Conservation (phyloP, 2,113 vertebrate genomes). For the Caracal caracal region DNA sequence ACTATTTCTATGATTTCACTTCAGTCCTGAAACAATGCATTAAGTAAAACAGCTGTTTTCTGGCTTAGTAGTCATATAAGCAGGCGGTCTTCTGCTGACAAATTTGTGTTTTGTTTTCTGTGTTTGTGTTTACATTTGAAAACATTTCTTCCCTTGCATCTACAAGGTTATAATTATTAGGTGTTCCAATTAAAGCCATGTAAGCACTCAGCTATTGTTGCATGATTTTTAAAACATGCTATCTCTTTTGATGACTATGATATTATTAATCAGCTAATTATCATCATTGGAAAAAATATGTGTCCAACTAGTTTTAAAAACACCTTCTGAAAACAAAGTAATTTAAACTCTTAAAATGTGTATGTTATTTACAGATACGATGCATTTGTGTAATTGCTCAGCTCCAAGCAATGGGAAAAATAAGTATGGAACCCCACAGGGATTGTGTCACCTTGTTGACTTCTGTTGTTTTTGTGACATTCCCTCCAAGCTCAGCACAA, state of each 20-base stretch:
- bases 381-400: background rate
- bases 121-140: slow-evolving; percentile 80
- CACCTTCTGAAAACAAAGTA: slow-evolving; percentile 65
- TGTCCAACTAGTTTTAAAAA: slow-evolving; percentile 74
- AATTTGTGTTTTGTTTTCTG: slow-evolving; percentile 76
- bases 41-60: slow-evolving; percentile 36
- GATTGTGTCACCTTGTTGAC: slow-evolving; percentile 1
- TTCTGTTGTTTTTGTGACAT: slow-evolving; percentile 65
- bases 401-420: background rate
- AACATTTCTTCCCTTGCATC: slow-evolving; percentile 76
- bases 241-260: slow-evolving; percentile 73
- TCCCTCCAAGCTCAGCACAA: slow-evolving; percentile 70
- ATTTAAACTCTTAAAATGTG: slow-evolving; percentile 54
- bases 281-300: slow-evolving; percentile 67
- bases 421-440: background rate
- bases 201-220: slow-evolving; percentile 73
- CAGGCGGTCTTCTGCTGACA: slow-evolving; percentile 50
- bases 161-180: slow-evolving; percentile 83
- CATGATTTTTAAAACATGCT: slow-evolving; percentile 75
- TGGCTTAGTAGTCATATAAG: slow-evolving; percentile 42
- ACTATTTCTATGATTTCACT: slow-evolving; percentile 34
- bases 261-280: slow-evolving; percentile 83
- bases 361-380: background rate
- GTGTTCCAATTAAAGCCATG: slow-evolving; percentile 80
- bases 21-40: slow-evolving; percentile 56